Evolutionary conservation across 2,797 vertebrate species (phyloP), one percentile per base, ranked within the genome.

Genomic region (Amphiprion clarkii): DNA sequence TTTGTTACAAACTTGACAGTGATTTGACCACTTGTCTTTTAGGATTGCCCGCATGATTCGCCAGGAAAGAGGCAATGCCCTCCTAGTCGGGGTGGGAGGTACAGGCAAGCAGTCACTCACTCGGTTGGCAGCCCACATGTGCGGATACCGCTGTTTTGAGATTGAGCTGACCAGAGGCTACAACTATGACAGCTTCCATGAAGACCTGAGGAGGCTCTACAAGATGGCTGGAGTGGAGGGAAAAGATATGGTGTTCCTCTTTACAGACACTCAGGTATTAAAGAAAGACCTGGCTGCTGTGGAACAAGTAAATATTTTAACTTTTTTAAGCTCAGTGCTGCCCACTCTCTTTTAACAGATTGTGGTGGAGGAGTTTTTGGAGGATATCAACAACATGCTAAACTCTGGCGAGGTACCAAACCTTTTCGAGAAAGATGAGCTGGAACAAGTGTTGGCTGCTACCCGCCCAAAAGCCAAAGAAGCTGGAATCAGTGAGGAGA

Each of bases 11-110:
- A 27, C 59, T 23, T 52, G 29, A 29, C 14, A 44, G 2, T 21
- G 2, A n/a, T 49, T 16, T 23, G 23, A 19, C 4, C 14, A 58
- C 11, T 52, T 13, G 12, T 53, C 31, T 58, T 56, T 5, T 58
- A 98, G 97, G 86, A 97, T 98, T 58, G 95, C 95, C 27, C 94
- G 96, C 17, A 96, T 97, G 90, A 96, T 98, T 85, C 96, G 96
- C 7, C 96, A 97, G 83, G 96, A 97, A 87, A 93, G 96, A 76
- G 96, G 97, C 82, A 97, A 97, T 11, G 95, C 96, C 63, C 89
- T 97, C n/a, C 89, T 98, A 0, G 97, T 98, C 0, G 96, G 96
- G 4, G 96, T 98, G 29, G 96, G 96, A 21, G 97, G 97, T 60
- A 97, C 96, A 5, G 96, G 97, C 33, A 98, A 98, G 68, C 96